A percentile compares a stretch with the other conserved stretches of the same genome.
phyloP scores from a whole-genome alignment of 2,797 vertebrate species.

The Sardinella longiceps region DNA sequence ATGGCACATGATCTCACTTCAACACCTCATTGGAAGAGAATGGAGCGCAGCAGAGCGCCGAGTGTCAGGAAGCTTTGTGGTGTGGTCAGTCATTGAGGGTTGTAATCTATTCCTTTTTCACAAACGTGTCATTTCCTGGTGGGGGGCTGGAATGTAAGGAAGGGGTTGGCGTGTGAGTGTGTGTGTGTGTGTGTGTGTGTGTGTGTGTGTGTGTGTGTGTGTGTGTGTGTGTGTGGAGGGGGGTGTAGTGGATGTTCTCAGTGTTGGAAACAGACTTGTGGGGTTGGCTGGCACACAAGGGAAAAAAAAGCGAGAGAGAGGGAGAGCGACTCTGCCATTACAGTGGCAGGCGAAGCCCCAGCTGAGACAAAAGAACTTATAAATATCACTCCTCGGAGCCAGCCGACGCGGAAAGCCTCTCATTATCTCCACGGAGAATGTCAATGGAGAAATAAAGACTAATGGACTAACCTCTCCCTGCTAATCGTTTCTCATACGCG shows the following conservation, averaged over 20 bases:
- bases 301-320: conserved; percentile 35
- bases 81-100: conserved; percentile 56
- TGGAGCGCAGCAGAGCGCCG: not conserved
- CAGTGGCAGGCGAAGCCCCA: conserved; percentile 48
- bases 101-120: conserved; percentile 54
- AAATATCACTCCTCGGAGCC: conserved; percentile 68
- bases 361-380: conserved; percentile 68
- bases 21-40: conserved; percentile 3
- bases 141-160: not conserved
- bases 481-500: conserved; percentile 63
- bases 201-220: too few species aligned
- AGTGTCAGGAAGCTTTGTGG: conserved; percentile 42
- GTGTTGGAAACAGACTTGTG: conserved; percentile 53
- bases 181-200: not conserved
- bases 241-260: conserved; percentile 47
- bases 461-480: conserved; percentile 70
- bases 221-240: not conserved
- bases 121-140: conserved; percentile 60
- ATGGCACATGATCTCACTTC: not conserved
- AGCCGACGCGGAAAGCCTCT: conserved; percentile 60
- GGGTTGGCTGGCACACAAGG: conserved; percentile 43
- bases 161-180: too few species aligned
- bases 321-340: conserved; percentile 44
- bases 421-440: conserved; percentile 68
- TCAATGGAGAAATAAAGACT: conserved; percentile 69